Evolutionary conservation across 2,113 vertebrate species (phyloP).

Genomic region (Paramormyrops kingsleyae): DNA sequence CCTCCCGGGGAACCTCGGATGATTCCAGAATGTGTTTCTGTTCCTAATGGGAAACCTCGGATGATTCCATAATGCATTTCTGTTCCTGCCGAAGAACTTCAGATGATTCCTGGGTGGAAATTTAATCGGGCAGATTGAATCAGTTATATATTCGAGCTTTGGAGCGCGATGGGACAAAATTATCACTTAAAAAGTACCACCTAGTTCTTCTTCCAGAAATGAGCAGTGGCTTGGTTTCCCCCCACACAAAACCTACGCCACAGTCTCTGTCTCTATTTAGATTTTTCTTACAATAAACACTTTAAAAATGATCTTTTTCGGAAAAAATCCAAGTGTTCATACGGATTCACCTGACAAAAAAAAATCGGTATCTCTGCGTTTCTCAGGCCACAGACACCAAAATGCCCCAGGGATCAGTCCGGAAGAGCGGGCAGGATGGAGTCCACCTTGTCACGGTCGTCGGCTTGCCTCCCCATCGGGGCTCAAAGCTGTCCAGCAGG

Average conservation of each 20-base stretch:
- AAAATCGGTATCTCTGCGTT: background rate
- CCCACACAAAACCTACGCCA: background rate
- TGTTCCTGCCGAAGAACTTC: background rate
- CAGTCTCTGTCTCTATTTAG: background rate
- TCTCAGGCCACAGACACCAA: background rate
- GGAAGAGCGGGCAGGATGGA: background rate
- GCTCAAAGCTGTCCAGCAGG: background rate
- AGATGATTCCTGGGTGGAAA: background rate
- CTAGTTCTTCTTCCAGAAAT: background rate
- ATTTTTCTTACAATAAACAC: background rate
- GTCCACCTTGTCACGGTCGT: background rate
- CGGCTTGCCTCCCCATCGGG: background rate
- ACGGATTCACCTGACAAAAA: background rate
- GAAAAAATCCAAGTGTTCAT: background rate
- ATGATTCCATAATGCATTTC: too few species aligned
- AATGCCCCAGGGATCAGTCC: background rate
- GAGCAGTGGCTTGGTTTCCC: background rate
- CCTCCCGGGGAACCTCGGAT: background rate
- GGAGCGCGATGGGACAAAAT: slow-evolving; percentile 3
- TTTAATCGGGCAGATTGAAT: slow-evolving; percentile 8
- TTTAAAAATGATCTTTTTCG: background rate
- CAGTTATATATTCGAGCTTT: background rate
- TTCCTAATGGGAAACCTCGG: too few species aligned
- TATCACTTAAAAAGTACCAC: background rate
- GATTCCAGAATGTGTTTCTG: too few species aligned